phyloP scores from a whole-genome alignment of 2,113 vertebrate species.

The Micronisus gabar region DNA sequence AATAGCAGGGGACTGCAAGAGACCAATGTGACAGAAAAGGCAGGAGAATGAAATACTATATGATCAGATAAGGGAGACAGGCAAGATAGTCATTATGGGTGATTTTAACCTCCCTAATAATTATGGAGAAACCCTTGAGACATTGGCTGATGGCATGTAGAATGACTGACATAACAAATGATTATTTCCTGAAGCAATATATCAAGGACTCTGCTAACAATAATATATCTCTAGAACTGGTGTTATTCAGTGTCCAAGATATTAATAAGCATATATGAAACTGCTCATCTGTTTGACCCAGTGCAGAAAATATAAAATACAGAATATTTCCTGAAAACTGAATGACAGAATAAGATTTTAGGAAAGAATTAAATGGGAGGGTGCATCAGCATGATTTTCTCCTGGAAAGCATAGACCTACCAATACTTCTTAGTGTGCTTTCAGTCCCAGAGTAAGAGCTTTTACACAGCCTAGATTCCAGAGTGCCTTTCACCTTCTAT shows the following conservation, averaged over 20 bases:
- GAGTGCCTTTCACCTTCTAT: not conserved
- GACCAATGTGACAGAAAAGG: slow-evolving; percentile 32
- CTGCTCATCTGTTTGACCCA: not conserved
- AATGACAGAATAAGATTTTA: not conserved
- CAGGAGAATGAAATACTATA: slow-evolving; percentile 46
- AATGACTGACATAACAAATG: slow-evolving; percentile 29
- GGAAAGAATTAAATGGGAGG: not conserved
- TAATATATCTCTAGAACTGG: slow-evolving; percentile 11
- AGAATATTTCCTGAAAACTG: not conserved
- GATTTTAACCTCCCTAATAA: slow-evolving; percentile 57
- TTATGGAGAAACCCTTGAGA: slow-evolving; percentile 55
- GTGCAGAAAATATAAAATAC: not conserved
- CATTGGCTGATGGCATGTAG: not conserved
- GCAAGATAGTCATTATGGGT: slow-evolving; percentile 49
- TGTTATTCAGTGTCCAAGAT: not conserved
- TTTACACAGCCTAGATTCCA: not conserved
- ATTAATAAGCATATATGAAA: not conserved
- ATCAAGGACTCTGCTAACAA: not conserved
- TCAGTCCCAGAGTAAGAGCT: not conserved
- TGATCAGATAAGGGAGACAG: slow-evolving; percentile 54
- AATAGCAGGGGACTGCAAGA: slow-evolving; percentile 39
- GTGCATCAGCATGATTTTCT: not conserved
- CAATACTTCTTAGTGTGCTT: not conserved
- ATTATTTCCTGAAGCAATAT: slow-evolving; percentile 22
- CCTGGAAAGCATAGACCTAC: not conserved